Conservation (phyloP, 2,113 vertebrate genomes). For the Nibea albiflora region DNA sequence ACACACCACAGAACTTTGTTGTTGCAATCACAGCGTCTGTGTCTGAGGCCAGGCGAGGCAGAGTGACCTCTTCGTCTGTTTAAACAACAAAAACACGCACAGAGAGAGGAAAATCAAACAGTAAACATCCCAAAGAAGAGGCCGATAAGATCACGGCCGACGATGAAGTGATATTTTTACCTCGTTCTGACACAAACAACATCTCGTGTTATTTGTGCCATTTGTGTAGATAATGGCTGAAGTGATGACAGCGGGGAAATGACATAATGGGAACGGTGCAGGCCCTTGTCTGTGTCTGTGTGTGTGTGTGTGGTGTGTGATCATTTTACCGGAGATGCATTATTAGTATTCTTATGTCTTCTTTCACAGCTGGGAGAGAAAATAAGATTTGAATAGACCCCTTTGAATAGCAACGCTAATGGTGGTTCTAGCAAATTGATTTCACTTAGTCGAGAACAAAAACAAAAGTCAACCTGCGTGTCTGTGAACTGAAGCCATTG, state of each 20-base stretch:
- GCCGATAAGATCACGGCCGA: constrained; percentile 53
- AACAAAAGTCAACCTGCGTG: too few relatives aligned
- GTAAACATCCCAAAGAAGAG: constrained; percentile 46
- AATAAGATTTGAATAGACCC: not conserved
- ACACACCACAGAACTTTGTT: constrained; percentile 13
- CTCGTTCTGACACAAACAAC: constrained; percentile 48
- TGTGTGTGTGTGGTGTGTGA: constrained; percentile 22
- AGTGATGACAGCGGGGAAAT: constrained; percentile 56
- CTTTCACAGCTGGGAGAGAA: not conserved
- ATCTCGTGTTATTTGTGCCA: constrained; percentile 38
- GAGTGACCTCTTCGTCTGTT: not conserved
- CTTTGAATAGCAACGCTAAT: not conserved
- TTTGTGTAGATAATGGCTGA: constrained; percentile 58
- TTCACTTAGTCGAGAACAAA: not conserved
- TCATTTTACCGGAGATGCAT: not conserved
- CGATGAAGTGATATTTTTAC: constrained; percentile 45
- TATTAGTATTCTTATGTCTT: not conserved
- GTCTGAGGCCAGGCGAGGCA: constrained; percentile 8
- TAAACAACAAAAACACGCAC: constrained; percentile 15
- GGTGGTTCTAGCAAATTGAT: not conserved
- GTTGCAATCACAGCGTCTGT: not conserved
- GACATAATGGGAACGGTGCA: constrained; percentile 46
- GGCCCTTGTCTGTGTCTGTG: not conserved
- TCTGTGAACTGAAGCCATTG: too few relatives aligned
- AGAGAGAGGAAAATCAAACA: constrained; percentile 26